A percentile compares a stretch with the other conserved stretches of the same genome.
phyloP scores from a whole-genome alignment of 2,797 vertebrate genomes.

The Microchirus variegatus region DNA sequence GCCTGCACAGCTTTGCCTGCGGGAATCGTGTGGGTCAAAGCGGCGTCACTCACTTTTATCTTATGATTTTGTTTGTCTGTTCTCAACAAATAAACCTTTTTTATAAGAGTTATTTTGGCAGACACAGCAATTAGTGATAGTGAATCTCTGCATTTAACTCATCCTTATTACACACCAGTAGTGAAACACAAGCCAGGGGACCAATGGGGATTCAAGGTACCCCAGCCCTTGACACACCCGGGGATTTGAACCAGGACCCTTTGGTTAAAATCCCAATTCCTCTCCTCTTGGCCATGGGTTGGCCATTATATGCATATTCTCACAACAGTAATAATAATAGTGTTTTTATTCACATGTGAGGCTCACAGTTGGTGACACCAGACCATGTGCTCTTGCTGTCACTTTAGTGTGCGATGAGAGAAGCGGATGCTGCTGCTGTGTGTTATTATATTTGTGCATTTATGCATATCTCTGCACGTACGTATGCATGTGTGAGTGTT shows the following conservation, averaged over 20 bases:
- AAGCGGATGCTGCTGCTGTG: slow-evolving; percentile 28
- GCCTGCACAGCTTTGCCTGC: background rate
- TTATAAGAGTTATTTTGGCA: too few relatives aligned
- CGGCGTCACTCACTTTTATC: background rate
- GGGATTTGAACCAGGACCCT: too few relatives aligned
- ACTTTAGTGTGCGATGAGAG: slow-evolving; percentile 36
- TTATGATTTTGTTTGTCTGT: background rate
- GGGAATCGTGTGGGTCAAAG: background rate
- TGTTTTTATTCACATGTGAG: slow-evolving; percentile 27
- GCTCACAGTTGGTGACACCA: slow-evolving; percentile 35
- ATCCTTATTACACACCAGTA: too few relatives aligned
- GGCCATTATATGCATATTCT: background rate
- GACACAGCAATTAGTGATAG: too few relatives aligned
- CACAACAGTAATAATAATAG: slow-evolving; percentile 10
- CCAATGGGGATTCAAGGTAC: too few relatives aligned
- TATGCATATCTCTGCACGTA: slow-evolving; percentile 17
- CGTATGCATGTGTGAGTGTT: slow-evolving; percentile 1
- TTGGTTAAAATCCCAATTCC: too few relatives aligned
- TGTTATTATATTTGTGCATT: slow-evolving; percentile 38
- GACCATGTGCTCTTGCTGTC: slow-evolving; percentile 48
- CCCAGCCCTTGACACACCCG: too few relatives aligned
- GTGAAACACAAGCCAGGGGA: too few relatives aligned
- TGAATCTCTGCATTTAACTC: too few relatives aligned
- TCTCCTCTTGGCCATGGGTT: too few relatives aligned
- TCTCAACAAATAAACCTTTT: too few relatives aligned